phyloP scores from a whole-genome alignment of 1,140 invertebrate species.

The Ptiloglossa arizonensis region DNA sequence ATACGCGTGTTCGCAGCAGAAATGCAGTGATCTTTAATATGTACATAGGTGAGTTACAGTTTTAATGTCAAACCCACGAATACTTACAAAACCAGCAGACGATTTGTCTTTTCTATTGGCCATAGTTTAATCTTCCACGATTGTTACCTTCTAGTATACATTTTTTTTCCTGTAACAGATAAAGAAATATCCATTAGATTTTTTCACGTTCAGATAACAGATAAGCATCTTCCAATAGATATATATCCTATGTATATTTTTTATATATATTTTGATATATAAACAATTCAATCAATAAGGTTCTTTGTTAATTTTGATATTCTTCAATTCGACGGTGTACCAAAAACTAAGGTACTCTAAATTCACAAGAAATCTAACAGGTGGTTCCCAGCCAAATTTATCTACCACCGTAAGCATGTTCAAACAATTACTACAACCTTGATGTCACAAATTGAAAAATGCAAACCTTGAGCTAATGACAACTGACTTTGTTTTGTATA shows the following conservation, averaged over 20 bases:
- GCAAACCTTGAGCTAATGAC: neutral
- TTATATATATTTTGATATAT: no score
- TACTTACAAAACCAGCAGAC: slow-evolving; percentile 69
- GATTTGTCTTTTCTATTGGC: slow-evolving; percentile 70
- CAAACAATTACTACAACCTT: no score
- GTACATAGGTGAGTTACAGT: neutral
- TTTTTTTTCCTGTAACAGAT: slow-evolving; percentile 29
- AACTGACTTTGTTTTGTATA: neutral
- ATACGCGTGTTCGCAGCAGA: neutral
- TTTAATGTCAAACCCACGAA: neutral
- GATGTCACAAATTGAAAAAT: neutral
- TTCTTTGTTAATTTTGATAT: no score
- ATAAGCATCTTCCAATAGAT: no score
- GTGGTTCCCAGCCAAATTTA: slow-evolving; percentile 1
- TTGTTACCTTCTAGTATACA: slow-evolving; percentile 48
- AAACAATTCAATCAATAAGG: neutral
- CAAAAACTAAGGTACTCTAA: neutral
- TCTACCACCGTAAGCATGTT: neutral
- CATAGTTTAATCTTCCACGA: slow-evolving; percentile 52
- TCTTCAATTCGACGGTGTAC: neutral
- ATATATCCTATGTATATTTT: no score
- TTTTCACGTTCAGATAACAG: neutral
- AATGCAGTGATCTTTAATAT: no score
- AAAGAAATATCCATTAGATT: neutral
- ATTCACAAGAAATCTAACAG: slow-evolving; percentile 32